phyloP scores from a whole-genome alignment of 2,888 invertebrate species.

The Spodoptera littoralis region DNA sequence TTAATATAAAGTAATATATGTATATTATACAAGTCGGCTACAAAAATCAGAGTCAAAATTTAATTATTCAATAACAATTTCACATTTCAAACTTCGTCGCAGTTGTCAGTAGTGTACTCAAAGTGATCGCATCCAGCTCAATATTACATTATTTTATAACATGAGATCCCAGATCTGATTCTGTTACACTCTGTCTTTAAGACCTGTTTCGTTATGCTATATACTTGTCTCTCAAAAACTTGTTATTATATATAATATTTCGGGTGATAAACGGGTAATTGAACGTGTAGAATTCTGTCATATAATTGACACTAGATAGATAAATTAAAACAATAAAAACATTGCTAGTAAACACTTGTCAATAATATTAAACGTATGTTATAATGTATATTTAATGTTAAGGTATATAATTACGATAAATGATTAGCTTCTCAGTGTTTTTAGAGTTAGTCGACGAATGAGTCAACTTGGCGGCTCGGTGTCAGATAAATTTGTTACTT shows the following conservation, averaged over 20 bases:
- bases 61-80: too few species aligned
- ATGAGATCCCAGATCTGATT: constrained; percentile 30
- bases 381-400: constrained; percentile 67
- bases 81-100: too few species aligned
- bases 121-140: constrained; percentile 39
- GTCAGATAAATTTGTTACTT: constrained; percentile 84
- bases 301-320: constrained; percentile 83
- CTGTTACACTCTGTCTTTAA: constrained; percentile 50
- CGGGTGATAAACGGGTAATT: constrained; percentile 86
- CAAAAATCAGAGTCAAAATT: constrained; percentile 29
- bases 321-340: constrained; percentile 81
- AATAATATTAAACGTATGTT: constrained; percentile 74
- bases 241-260: constrained; percentile 66
- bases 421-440: constrained; percentile 88
- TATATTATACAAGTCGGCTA: constrained; percentile 1
- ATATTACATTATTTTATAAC: constrained; percentile 18
- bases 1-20: too few species aligned
- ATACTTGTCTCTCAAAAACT: constrained; percentile 50
- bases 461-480: constrained; percentile 82
- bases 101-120: background rate
- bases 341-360: constrained; percentile 78
- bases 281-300: constrained; percentile 72
- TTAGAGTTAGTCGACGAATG: constrained; percentile 89
- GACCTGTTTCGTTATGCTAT: constrained; percentile 36
- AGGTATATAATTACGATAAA: constrained; percentile 69